A percentile compares a stretch with the other conserved stretches of the same genome.
These are phyloP conservation scores for Agrotis exclamationis DNA, from an alignment of 2,888 invertebrate species.

Conservation along the genomic window DNA sequence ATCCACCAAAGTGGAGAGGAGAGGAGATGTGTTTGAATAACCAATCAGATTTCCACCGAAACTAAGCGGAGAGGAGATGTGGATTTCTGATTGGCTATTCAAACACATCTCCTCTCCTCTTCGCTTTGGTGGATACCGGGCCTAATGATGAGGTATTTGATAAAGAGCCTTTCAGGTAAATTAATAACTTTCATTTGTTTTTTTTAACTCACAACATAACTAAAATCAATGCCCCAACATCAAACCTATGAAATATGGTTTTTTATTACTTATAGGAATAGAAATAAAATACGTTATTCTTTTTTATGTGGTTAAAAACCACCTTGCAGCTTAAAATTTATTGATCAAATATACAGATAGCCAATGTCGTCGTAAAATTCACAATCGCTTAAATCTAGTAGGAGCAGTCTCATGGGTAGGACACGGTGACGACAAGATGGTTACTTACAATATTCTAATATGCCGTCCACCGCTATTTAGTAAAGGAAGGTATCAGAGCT, in stretches of 20 bases:
- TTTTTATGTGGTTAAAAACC: constrained; percentile 79
- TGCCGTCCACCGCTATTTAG: constrained; percentile 25
- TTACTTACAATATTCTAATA: constrained; percentile 32
- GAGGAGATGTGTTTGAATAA: no score
- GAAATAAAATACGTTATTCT: constrained; percentile 66
- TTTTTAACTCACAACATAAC: no score
- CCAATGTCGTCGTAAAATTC: constrained; percentile 81
- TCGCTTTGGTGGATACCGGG: no score
- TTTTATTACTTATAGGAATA: no score
- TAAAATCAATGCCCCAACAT: no score
- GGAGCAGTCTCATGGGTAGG: constrained; percentile 85
- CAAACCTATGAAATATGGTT: no score
- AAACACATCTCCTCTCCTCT: no score
- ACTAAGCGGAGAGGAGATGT: no score
- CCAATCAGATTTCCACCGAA: no score
- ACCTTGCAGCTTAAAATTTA: constrained; percentile 84
- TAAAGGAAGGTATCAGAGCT: constrained; percentile 8
- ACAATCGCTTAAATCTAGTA: constrained; percentile 79
- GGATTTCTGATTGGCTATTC: no score
- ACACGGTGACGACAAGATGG: constrained; percentile 46
- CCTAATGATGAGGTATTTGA: no score
- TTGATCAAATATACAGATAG: constrained; percentile 82
- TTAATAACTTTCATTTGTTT: not conserved
- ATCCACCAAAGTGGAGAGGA: no score
- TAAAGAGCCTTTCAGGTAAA: not conserved